Conservation (phyloP, 92 coral and sea anemone genomes). For the Porites evermanni region DNA sequence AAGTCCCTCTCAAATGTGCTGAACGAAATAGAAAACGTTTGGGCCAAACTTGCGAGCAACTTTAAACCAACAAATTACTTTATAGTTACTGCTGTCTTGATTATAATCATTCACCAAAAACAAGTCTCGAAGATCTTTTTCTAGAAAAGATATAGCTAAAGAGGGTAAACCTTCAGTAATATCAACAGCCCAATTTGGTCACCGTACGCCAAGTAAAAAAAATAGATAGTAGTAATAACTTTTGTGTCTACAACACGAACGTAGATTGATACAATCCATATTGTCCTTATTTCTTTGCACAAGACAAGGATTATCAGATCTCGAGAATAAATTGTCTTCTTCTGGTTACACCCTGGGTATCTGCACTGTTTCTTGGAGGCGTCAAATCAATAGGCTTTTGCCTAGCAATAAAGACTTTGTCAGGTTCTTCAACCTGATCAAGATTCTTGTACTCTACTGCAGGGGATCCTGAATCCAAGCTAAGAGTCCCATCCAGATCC, state of each 20-base stretch:
- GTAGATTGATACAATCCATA: constrained; percentile 19
- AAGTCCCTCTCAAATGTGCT: no score
- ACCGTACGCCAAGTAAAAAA: no score
- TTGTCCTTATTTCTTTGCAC: not conserved
- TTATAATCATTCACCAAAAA: no score
- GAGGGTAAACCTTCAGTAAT: no score
- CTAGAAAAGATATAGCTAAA: no score
- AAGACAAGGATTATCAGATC: not conserved
- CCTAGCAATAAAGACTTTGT: constrained; percentile 3
- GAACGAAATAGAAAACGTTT: no score
- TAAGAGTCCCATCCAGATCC: constrained; percentile 14
- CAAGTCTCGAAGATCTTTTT: no score
- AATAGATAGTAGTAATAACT: not conserved
- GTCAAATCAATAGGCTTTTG: constrained; percentile 18
- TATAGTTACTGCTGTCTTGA: no score
- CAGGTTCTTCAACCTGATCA: constrained; percentile 10
- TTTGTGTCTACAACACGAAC: not conserved
- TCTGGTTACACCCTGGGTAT: constrained; percentile 12
- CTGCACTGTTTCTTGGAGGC: constrained; percentile 17
- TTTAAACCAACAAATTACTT: no score
- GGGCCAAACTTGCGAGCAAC: no score
- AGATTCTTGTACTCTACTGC: not conserved
- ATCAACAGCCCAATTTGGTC: no score
- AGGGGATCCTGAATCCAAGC: not conserved
- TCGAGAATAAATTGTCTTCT: constrained; percentile 41